A percentile compares a stretch with the other conserved stretches of the same genome.
Conservation (phyloP, 2,113 vertebrate genomes). For the Pan troglodytes region DNA sequence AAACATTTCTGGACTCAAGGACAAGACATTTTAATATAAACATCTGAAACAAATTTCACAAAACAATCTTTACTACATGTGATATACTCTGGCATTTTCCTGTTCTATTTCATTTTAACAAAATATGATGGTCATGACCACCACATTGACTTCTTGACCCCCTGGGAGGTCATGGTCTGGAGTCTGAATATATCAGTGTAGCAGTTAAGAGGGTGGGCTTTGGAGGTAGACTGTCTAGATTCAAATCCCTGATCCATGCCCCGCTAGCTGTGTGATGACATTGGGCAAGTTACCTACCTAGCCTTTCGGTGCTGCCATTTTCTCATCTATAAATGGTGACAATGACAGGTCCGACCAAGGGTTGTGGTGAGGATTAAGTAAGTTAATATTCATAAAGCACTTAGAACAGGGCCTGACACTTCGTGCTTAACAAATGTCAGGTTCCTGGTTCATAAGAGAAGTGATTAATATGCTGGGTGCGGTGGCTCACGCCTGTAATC, state of each 20-base stretch:
- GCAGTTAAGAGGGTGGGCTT: not conserved
- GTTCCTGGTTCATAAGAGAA: not conserved
- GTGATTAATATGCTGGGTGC: not conserved
- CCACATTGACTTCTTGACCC: not conserved
- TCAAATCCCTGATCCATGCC: not conserved
- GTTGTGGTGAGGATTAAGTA: not conserved
- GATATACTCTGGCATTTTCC: not conserved
- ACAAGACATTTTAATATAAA: not conserved
- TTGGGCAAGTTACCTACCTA: not conserved
- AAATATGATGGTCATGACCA: not conserved
- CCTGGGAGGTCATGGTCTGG: not conserved
- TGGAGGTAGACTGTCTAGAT: not conserved
- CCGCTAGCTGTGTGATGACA: not conserved
- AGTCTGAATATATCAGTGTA: not conserved
- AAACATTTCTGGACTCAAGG: not conserved
- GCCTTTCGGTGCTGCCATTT: not conserved
- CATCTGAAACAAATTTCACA: not conserved
- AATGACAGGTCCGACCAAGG: too few species aligned
- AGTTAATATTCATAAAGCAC: not conserved
- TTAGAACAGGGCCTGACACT: not conserved
- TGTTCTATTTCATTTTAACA: constrained; percentile 17
- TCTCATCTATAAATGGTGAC: not conserved
- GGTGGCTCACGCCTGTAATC: too few species aligned
- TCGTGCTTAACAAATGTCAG: not conserved
- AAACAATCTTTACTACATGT: not conserved